Percentiles rank a stretch among this genome's conserved stretches.
phyloP scores from a whole-genome alignment of 92 coral and sea anemone genomes.

The Phymanthus crucifer region DNA sequence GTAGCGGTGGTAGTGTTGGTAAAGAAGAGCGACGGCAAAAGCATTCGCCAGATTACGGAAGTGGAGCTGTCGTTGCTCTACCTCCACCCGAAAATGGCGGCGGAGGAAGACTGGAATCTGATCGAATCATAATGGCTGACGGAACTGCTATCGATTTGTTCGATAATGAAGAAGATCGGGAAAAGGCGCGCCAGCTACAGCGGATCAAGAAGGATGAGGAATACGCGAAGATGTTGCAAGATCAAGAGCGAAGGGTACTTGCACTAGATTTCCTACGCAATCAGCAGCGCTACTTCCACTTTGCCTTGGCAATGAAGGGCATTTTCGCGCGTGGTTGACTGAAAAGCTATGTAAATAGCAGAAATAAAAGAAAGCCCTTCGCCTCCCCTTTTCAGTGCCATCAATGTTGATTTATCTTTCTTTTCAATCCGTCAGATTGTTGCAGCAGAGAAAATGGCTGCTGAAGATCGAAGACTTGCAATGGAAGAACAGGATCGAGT shows the following conservation, averaged over 20 bases:
- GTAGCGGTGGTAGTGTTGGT: slow-evolving; percentile 32
- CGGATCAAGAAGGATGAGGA: slow-evolving; percentile 54
- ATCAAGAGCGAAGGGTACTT: slow-evolving; percentile 88
- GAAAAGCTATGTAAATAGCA: too few relatives aligned
- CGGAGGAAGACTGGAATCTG: slow-evolving; percentile 80
- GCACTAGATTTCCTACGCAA: too few relatives aligned
- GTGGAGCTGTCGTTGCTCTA: slow-evolving; percentile 54
- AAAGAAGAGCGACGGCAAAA: slow-evolving; percentile 36
- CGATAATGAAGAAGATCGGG: slow-evolving; percentile 69
- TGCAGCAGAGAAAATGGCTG: slow-evolving; percentile 63
- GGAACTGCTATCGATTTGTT: slow-evolving; percentile 91
- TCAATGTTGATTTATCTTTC: not conserved
- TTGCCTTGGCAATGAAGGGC: too few relatives aligned
- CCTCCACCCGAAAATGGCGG: slow-evolving; percentile 57
- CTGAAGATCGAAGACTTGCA: slow-evolving; percentile 79
- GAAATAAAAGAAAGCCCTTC: too few relatives aligned
- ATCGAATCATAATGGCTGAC: slow-evolving; percentile 92
- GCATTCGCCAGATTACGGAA: slow-evolving; percentile 25
- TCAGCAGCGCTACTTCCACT: too few relatives aligned
- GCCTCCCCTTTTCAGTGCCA: too few relatives aligned
- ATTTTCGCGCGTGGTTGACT: too few relatives aligned
- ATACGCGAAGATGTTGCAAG: slow-evolving; percentile 85
- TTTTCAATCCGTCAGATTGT: slow-evolving; percentile 45
- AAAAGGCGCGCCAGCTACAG: slow-evolving; percentile 7
- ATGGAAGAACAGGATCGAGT: slow-evolving; percentile 95